phyloP scores from a whole-genome alignment of 2,888 invertebrate genomes.

The Sarcophaga caerulescens region DNA sequence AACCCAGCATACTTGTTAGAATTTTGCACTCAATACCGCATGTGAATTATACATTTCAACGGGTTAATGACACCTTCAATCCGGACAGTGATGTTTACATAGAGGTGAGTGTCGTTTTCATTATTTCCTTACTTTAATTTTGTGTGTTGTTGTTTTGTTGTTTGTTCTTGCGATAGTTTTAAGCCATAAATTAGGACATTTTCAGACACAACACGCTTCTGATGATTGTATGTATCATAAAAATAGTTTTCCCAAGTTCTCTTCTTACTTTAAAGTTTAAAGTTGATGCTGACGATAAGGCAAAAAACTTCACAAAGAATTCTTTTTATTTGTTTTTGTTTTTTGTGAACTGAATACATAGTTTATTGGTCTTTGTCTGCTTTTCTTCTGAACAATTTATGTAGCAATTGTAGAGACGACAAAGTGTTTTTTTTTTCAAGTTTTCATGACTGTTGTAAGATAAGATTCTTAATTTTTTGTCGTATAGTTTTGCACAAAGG shows the following conservation, averaged over 20 bases:
- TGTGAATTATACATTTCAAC: conserved; percentile 93
- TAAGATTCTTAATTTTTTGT: conserved; percentile 36
- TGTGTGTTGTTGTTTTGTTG: neutral
- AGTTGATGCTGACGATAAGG: neutral
- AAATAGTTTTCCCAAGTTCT: neutral
- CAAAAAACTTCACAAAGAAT: neutral
- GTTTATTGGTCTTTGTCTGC: conserved; percentile 24
- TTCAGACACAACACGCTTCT: conserved; percentile 21
- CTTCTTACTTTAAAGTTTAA: neutral
- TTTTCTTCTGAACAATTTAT: conserved; percentile 1
- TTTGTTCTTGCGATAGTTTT: neutral
- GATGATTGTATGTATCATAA: neutral
- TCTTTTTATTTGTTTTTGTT: neutral
- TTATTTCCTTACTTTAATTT: conserved; percentile 21
- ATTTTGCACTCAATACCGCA: conserved; percentile 95
- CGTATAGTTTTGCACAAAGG: conserved; percentile 34
- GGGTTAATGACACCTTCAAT: conserved; percentile 95
- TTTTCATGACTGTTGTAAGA: conserved; percentile 28
- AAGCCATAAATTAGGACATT: conserved; percentile 30
- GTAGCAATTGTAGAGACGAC: neutral
- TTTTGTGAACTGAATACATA: neutral
- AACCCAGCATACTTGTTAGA: conserved; percentile 91
- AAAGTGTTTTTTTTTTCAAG: neutral
- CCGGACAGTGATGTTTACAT: conserved; percentile 93
- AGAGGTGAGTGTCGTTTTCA: conserved; percentile 85